phyloP scores from a whole-genome alignment of 2,888 invertebrate species.

The Euspilapteryx auroguttella region DNA sequence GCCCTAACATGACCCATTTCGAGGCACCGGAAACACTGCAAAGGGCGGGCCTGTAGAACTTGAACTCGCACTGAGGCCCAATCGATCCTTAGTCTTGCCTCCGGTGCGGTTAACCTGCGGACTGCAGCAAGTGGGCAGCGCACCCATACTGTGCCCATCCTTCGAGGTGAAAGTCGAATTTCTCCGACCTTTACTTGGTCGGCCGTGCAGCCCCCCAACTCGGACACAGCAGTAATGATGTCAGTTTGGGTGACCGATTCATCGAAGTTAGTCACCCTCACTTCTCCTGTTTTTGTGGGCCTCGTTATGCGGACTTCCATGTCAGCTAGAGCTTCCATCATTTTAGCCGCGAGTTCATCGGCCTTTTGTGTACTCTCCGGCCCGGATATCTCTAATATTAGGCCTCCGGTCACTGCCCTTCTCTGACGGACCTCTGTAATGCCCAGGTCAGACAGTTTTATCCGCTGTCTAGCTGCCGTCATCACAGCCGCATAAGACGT shows the following conservation, averaged over 20 bases:
- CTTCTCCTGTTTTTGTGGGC: background rate
- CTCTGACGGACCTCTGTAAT: background rate
- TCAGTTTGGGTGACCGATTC: background rate
- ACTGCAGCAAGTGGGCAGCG: conserved; percentile 5
- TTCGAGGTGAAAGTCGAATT: too few species aligned
- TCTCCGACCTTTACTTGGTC: background rate
- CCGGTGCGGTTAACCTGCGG: conserved; percentile 1
- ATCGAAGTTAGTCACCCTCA: background rate
- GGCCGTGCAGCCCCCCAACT: background rate
- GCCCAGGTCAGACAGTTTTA: background rate
- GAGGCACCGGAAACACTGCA: conserved; percentile 9
- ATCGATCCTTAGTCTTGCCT: conserved; percentile 4
- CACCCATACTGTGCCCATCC: conserved; percentile 3
- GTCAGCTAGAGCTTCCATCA: background rate
- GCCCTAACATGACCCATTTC: conserved; percentile 8
- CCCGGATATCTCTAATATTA: background rate
- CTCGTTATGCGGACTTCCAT: background rate
- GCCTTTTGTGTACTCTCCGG: background rate
- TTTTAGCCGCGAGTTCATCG: background rate
- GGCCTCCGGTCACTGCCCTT: background rate
- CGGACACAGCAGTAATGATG: background rate
- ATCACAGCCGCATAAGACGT: background rate
- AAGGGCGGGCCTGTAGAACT: conserved; percentile 4
- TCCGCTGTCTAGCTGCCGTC: background rate
- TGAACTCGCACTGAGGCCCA: conserved; percentile 4